Evolutionary conservation across 2,113 vertebrate species (phyloP), one percentile per base, ranked within the genome.

Genomic region (Labeo rohita): DNA sequence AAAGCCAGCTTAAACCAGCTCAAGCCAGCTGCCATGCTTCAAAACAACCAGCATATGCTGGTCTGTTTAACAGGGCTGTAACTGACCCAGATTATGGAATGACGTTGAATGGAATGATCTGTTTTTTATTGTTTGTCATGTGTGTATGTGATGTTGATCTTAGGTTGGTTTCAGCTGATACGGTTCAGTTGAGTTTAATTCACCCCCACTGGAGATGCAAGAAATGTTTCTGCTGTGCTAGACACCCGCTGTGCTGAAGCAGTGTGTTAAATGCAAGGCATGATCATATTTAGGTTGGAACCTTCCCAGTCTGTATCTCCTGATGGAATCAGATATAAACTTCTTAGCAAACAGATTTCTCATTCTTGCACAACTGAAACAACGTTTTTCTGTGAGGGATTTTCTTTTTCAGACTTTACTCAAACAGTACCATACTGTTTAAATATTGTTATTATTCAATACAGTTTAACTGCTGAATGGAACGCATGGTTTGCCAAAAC

Each of bases 241-340:
- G 70, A 76, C 73, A 15, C 43, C 73, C 15, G 43, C 73, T 49
- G 61, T 28, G 10, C 70, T 80, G 59, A 61, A 73, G 45, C 9
- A 18, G 75, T 4, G 9, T 66, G 76, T 80, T 36, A 45, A 39
- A 80, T 84, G 80, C 83, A 68, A 10, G 54, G 4, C 56, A n/a
- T 63, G 56, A 81, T 78, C n/a, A 23, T 23, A 36, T 59, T 88
- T 85, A 12, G 50, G 1, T 59, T 82, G 70, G 83, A 65, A 12
- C 16, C 18, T 18, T 7, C 73, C 83, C 83, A 81, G 65, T 8
- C 0, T 63, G 8, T 59, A 85, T 87, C 86, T 72, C 66, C 54
- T 28, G 21, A 18, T 77, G 56, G 63, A 78, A 85, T 77, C 84
- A 78, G 84, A 85, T 78, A 78, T 52, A 82, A 72, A 77, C 59